These are phyloP conservation scores for Dexiosoma caninum DNA, from an alignment of 2,888 invertebrate genomes.

Conservation along the genomic window DNA sequence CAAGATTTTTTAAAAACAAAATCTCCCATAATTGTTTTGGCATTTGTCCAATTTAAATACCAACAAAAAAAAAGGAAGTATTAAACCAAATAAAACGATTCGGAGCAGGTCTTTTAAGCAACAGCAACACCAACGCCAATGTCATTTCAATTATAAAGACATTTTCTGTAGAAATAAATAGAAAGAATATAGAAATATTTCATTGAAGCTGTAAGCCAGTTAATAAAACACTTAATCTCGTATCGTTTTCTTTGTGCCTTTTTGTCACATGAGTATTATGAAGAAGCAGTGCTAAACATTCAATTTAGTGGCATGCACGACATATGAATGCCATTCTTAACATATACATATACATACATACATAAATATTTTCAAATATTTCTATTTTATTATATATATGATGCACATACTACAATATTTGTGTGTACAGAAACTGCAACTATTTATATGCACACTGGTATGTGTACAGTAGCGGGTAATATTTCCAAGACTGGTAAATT, in stretches of 20 bases:
- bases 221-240: constrained; percentile 51
- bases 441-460: too few species aligned
- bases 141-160: constrained; percentile 53
- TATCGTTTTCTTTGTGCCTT: neutral
- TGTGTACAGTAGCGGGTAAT: too few species aligned
- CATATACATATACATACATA: too few species aligned
- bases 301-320: constrained; percentile 3
- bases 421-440: too few species aligned
- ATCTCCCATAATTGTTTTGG: constrained; percentile 49
- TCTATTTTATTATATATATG: too few species aligned
- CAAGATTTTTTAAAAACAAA: too few species aligned
- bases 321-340: neutral
- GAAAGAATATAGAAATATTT: constrained; percentile 12
- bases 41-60: constrained; percentile 31
- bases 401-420: too few species aligned
- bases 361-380: too few species aligned
- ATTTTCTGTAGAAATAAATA: constrained; percentile 23
- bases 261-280: constrained; percentile 7
- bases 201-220: constrained; percentile 20
- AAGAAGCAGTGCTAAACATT: constrained; percentile 7
- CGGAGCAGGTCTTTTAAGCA: constrained; percentile 19
- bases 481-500: too few species aligned
- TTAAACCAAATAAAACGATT: constrained; percentile 49
- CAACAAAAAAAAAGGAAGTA: too few species aligned
- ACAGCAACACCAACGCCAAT: constrained; percentile 28